Evolutionary conservation across 2,797 vertebrate species (phyloP).

Genomic region (Etheostoma perlongum): DNA sequence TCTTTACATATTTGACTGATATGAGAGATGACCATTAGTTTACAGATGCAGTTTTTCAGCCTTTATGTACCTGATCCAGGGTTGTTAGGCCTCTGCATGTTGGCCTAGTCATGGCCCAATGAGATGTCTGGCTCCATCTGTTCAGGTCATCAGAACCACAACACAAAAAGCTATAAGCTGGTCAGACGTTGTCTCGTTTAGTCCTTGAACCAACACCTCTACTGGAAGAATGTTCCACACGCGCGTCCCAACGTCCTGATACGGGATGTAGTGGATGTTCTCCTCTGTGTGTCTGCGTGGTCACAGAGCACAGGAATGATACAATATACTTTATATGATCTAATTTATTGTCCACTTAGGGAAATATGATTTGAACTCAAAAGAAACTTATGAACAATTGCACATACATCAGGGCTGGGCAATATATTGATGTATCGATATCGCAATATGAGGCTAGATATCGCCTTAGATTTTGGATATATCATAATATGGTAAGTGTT

Average conservation of each 20-base stretch:
- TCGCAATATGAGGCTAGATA: too few relatives aligned
- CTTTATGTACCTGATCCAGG: too few relatives aligned
- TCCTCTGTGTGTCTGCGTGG: not conserved
- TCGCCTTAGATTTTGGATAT: too few relatives aligned
- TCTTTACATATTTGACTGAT: too few relatives aligned
- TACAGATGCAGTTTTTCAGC: not conserved
- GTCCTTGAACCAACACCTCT: not conserved
- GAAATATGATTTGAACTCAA: too few relatives aligned
- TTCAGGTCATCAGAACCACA: slow-evolving; percentile 23
- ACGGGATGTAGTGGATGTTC: not conserved
- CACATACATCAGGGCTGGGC: too few relatives aligned
- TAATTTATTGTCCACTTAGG: too few relatives aligned
- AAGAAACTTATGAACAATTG: too few relatives aligned
- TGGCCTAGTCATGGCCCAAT: not conserved
- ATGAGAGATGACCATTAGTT: not conserved
- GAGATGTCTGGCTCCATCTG: not conserved
- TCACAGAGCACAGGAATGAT: not conserved
- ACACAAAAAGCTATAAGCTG: not conserved
- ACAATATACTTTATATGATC: too few relatives aligned
- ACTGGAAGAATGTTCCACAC: too few relatives aligned
- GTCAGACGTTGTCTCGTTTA: not conserved
- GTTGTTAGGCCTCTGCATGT: slow-evolving; percentile 12
- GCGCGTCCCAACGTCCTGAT: not conserved
- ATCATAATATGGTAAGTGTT: too few relatives aligned
- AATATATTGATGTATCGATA: too few relatives aligned